phyloP scores from a whole-genome alignment of 2,113 vertebrate species.

The Alexandromys fortis region DNA sequence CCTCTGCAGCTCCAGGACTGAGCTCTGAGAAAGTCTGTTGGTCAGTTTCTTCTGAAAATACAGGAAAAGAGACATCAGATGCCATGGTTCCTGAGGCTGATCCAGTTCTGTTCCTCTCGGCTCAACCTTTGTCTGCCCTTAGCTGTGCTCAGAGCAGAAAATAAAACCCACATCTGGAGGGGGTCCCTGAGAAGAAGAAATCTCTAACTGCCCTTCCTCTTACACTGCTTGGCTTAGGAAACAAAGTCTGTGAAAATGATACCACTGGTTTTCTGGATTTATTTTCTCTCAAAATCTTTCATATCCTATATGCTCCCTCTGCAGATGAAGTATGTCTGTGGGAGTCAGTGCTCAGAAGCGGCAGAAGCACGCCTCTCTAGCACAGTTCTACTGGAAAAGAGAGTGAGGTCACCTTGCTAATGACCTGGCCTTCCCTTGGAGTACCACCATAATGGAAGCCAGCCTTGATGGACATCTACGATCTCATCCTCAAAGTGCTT shows the following conservation, averaged over 20 bases:
- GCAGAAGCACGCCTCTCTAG: neutral
- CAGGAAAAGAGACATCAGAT: neutral
- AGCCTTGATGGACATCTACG: neutral
- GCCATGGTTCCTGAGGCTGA: neutral
- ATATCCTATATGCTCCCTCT: neutral
- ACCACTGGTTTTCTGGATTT: slow-evolving; percentile 37
- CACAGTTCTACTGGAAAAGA: neutral
- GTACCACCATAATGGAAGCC: too few relatives aligned
- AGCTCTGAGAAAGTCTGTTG: neutral
- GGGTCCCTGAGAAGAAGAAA: neutral
- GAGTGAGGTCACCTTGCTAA: neutral
- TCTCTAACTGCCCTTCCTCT: neutral
- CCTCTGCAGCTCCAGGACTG: neutral
- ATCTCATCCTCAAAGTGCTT: neutral
- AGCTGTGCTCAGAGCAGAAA: neutral
- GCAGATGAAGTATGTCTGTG: neutral
- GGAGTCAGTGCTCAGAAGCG: slow-evolving; percentile 6
- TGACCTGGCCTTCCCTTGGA: neutral
- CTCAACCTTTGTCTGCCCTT: neutral
- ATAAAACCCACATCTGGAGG: neutral
- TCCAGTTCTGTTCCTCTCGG: neutral
- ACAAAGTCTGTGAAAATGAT: slow-evolving; percentile 58
- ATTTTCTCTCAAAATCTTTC: slow-evolving; percentile 50
- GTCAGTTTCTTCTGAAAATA: neutral
- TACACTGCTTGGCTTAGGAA: neutral